Conservation (phyloP, 2,888 invertebrate genomes). For the Abrostola triplasia region DNA sequence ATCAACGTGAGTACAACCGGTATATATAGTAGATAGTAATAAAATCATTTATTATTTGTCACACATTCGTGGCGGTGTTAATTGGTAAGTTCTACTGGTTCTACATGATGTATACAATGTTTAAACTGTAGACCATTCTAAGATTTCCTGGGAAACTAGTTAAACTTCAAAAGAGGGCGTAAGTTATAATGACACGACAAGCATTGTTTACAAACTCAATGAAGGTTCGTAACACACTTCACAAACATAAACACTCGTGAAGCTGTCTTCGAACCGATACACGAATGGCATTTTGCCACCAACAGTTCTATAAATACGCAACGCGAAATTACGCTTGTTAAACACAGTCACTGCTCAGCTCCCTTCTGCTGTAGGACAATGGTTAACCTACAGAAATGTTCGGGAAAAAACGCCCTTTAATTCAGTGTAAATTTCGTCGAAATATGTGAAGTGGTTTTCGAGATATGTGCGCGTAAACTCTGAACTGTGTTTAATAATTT, state of each 20-base stretch:
- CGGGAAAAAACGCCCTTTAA: not conserved
- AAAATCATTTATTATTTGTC: no score
- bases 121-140: no score
- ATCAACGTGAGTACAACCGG: no score
- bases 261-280: conserved; percentile 27
- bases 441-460: conserved; percentile 30
- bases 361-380: not conserved
- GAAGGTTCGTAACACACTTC: conserved; percentile 13
- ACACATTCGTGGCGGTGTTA: no score
- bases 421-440: conserved; percentile 11
- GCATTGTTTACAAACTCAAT: conserved; percentile 17
- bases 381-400: not conserved
- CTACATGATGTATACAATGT: no score
- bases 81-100: no score
- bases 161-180: conserved; percentile 10
- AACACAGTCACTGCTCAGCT: conserved; percentile 18
- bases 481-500: conserved; percentile 14
- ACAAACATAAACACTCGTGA: conserved; percentile 29
- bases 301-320: conserved; percentile 32
- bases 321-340: not conserved
- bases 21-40: no score
- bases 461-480: conserved; percentile 15
- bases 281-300: conserved; percentile 37
- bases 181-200: conserved; percentile 14
- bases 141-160: no score